These are phyloP conservation scores for Luehdorfia chinensis DNA, from an alignment of 1,140 invertebrate species.

Conservation along the genomic window DNA sequence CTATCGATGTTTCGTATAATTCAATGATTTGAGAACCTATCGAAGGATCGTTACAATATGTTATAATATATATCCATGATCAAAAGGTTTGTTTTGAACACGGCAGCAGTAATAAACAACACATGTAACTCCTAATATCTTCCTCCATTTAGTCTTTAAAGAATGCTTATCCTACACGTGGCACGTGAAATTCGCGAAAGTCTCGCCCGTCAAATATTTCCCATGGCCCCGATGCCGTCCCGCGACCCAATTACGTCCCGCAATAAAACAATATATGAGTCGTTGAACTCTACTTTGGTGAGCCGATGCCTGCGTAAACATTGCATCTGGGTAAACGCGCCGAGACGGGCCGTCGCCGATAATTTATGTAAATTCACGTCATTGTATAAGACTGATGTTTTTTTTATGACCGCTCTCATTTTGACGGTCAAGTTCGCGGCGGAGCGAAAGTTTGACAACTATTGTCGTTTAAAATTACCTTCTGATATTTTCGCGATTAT, in stretches of 20 bases:
- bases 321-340: constrained; percentile 44
- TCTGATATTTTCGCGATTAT: no score
- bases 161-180: background rate
- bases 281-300: constrained; percentile 59
- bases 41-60: no score
- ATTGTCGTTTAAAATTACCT: constrained; percentile 36
- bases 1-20: no score
- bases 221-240: constrained; percentile 37
- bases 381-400: constrained; percentile 67
- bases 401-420: constrained; percentile 63
- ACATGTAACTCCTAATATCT: no score
- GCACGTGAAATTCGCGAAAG: no score
- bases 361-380: constrained; percentile 75
- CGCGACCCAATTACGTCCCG: constrained; percentile 65
- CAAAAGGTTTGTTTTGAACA: no score
- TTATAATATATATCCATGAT: no score
- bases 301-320: constrained; percentile 60
- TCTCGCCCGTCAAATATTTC: constrained; percentile 30
- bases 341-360: constrained; percentile 63
- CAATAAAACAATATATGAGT: constrained; percentile 68
- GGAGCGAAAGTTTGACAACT: constrained; percentile 61
- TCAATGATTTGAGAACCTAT: no score
- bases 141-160: no score
- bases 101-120: no score
- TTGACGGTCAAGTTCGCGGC: constrained; percentile 70